Evolutionary conservation across 2,888 invertebrate genomes (phyloP), one percentile per base, ranked within the genome.

Genomic region (Brachynemurus nebulosus): DNA sequence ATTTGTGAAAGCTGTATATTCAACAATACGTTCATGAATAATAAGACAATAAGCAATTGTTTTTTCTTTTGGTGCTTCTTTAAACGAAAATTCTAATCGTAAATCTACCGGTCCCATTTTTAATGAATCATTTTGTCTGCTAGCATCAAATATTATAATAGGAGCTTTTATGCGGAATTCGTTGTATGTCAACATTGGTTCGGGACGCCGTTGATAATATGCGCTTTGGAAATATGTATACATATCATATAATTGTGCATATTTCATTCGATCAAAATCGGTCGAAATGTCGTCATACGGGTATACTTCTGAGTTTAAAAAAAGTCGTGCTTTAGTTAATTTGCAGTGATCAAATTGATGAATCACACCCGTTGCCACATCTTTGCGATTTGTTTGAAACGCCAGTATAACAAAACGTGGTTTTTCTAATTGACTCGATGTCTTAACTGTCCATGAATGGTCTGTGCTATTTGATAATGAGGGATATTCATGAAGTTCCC

Each of bases 231-330:
- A 30, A 30, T 30, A n/a, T n/a, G 30, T 30, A 14, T 12, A 30
- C 30, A 30, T 30, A 30, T 30, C 14, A 30, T 30, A 30, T 14
- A 30, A 30, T 30, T 30, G 30, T 30, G 30, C 30, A 30, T 30
- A 30, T 12, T 30, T n/a, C 14, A n/a, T 14, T 14, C 14, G n/a
- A 12, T n/a, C 30, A 30, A 30, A 30, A 30, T 30, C 30, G 14
- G 14, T 12, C n/a, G n/a, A 12, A 12, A 30, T n/a, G n/a, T 30
- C n/a, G 14, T 30, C 30, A 14, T 30, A 12, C 14, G 30, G 30
- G 14, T 30, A 30, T 30, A 12, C n/a, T 14, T 30, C 30, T 12
- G n/a, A 12, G 30, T 30, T 30, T 30, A 30, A 14, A 30, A 12
- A 30, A 12, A 30, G 14, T 30, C 14, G n/a, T 30, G 30, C 30